Evolutionary conservation across 1,140 invertebrate species (phyloP).

Genomic region (Holotrichia oblita): DNA sequence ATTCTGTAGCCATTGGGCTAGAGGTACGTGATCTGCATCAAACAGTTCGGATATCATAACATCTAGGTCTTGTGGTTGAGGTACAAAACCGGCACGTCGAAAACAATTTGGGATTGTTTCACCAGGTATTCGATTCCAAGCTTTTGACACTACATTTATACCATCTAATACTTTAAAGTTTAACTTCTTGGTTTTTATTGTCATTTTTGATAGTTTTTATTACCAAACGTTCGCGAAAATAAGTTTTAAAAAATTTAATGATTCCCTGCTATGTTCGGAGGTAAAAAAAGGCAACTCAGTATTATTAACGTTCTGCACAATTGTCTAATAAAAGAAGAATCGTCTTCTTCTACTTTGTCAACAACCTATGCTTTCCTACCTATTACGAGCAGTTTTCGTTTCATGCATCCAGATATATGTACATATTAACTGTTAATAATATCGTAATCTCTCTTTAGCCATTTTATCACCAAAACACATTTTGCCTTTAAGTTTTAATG

Average conservation of each 20-base stretch:
- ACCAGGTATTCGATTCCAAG: not conserved
- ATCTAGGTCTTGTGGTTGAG: no score
- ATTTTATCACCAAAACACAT: not conserved
- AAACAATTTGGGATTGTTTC: not conserved
- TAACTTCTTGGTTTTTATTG: not conserved
- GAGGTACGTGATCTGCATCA: no score
- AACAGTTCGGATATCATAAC: no score
- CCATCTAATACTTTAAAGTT: not conserved
- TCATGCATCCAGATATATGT: not conserved
- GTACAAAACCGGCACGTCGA: not conserved
- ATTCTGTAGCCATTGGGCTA: no score
- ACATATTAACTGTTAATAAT: constrained; percentile 1
- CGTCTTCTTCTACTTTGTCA: not conserved
- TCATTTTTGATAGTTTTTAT: no score
- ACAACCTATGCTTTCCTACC: not conserved
- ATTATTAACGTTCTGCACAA: not conserved
- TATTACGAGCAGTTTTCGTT: not conserved
- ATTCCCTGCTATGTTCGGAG: not conserved
- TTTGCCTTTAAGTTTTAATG: not conserved
- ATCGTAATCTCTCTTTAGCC: not conserved
- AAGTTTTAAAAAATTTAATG: no score
- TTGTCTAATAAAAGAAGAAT: not conserved
- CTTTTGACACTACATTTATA: not conserved
- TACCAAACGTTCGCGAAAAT: not conserved
- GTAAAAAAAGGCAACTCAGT: not conserved